phyloP scores from a whole-genome alignment of 2,113 vertebrate genomes.

The Carettochelys insculpta region DNA sequence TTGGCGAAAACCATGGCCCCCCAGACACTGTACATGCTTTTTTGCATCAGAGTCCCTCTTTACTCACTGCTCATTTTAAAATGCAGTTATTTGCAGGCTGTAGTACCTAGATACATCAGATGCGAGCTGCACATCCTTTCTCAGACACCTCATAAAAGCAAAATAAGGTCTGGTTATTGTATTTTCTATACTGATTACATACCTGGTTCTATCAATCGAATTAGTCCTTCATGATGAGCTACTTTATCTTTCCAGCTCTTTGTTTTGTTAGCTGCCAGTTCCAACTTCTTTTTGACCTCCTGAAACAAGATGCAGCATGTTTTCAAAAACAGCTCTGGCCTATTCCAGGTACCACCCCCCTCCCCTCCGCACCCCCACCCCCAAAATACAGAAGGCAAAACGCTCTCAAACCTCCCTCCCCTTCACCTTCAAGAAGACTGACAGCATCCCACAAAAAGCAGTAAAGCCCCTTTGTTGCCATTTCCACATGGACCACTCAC shows the following conservation, averaged over 20 bases:
- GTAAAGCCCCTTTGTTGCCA: background rate
- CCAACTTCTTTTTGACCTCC: constrained; percentile 92
- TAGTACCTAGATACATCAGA: background rate
- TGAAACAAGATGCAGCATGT: constrained; percentile 58
- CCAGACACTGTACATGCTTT: background rate
- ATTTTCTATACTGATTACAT: background rate
- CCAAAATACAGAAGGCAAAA: no score
- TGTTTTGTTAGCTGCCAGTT: constrained; percentile 89
- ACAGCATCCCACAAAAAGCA: background rate
- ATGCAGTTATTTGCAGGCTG: background rate
- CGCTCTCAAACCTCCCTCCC: background rate
- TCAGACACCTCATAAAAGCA: background rate
- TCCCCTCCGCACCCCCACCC: no score
- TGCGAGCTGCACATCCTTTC: background rate
- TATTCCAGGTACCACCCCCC: background rate
- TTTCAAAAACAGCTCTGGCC: constrained; percentile 1
- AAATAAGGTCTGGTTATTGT: background rate
- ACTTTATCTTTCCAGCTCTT: constrained; percentile 97
- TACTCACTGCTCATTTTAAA: background rate
- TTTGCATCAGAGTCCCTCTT: background rate
- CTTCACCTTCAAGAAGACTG: background rate
- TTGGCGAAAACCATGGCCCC: background rate
- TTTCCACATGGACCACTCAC: rapidly evolving
- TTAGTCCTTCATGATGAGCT: constrained; percentile 91
- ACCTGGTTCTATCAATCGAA: constrained; percentile 96